Percentiles rank a stretch among this genome's conserved stretches.
Conservation (phyloP, 2,888 invertebrate genomes). For the Drosophila nr. fundita region DNA sequence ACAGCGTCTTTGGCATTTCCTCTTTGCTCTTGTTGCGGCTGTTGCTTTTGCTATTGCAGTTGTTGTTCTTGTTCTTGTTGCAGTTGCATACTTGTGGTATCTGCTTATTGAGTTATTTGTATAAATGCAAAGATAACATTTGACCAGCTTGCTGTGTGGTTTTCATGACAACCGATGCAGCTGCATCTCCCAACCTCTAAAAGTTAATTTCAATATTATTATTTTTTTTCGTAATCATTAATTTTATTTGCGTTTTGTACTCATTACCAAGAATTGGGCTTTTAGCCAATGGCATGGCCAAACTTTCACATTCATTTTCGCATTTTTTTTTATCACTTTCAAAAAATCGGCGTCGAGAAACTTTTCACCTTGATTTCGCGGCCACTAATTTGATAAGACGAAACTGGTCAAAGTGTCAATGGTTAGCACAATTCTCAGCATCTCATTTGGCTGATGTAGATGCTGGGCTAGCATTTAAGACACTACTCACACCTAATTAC, state of each 20-base stretch:
- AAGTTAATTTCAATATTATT: neutral
- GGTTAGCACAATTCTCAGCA: conserved; percentile 64
- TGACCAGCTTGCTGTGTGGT: conserved; percentile 28
- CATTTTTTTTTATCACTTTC: conserved; percentile 68
- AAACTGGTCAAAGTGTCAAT: conserved; percentile 10
- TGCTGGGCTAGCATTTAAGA: neutral
- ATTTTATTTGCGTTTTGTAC: conserved; percentile 10
- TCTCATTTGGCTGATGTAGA: conserved; percentile 7
- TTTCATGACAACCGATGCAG: conserved; percentile 11
- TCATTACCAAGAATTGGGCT: conserved; percentile 27
- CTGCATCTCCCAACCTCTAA: neutral
- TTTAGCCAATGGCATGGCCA: conserved; percentile 23
- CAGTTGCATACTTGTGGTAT: conserved; percentile 50
- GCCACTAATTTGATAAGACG: conserved; percentile 43
- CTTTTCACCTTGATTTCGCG: conserved; percentile 12
- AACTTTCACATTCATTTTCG: conserved; percentile 75
- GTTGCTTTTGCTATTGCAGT: conserved; percentile 14
- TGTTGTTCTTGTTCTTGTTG: neutral
- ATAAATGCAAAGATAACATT: conserved; percentile 34
- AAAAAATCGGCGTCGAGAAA: conserved; percentile 41
- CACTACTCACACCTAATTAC: conserved; percentile 66
- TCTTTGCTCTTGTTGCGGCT: conserved; percentile 29
- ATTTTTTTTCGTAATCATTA: conserved; percentile 6
- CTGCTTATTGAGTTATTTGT: conserved; percentile 36
- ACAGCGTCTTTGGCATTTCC: conserved; percentile 66